Conservation (phyloP, 2,113 vertebrate genomes). For the Picathartes gymnocephalus region DNA sequence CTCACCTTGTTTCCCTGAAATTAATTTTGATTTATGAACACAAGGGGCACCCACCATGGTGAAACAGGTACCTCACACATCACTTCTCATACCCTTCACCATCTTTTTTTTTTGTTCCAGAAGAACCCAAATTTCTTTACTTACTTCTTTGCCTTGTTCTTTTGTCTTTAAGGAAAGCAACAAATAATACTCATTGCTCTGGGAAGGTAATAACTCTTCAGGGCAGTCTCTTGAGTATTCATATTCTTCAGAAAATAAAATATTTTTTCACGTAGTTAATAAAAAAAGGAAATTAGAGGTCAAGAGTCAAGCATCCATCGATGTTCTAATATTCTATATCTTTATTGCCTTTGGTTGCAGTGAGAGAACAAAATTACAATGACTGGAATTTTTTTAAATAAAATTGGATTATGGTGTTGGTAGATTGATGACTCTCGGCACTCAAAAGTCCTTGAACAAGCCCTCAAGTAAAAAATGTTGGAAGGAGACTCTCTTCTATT, state of each 20-base stretch:
- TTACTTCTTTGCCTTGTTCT: not conserved
- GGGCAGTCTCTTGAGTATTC: not conserved
- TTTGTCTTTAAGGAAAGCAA: not conserved
- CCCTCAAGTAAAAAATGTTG: not conserved
- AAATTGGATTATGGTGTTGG: not conserved
- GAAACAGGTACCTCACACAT: not conserved
- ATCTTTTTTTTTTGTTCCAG: not conserved
- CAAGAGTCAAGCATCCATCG: not conserved
- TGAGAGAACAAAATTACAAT: not conserved
- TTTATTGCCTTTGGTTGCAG: not conserved
- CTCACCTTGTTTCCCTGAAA: not conserved
- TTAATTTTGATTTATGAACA: not conserved
- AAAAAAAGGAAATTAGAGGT: not conserved
- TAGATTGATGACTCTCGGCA: not conserved
- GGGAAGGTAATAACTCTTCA: not conserved
- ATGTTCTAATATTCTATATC: not conserved
- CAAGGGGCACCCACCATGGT: not conserved
- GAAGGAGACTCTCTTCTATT: not conserved
- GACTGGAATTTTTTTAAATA: not conserved
- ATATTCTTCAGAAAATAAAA: not conserved
- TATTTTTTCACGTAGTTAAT: not conserved
- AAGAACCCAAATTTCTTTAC: not conserved
- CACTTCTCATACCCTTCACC: not conserved
- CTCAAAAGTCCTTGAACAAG: not conserved
- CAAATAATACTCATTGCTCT: not conserved